Conservation (phyloP, 64 coral and sea anemone genomes). For the Actinia tenebrosa region DNA sequence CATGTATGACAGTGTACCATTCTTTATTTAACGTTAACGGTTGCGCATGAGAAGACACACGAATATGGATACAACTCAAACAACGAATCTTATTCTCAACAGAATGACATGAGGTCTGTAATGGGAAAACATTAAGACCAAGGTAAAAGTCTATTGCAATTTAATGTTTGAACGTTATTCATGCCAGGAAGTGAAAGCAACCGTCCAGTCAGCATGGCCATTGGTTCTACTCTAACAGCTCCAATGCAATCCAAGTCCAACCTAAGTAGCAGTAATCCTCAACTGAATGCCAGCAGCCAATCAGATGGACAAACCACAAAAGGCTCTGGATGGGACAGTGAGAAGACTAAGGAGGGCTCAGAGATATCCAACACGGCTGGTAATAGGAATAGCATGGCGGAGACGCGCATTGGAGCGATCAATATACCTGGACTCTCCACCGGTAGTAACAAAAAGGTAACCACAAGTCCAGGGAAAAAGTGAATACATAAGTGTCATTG, state of each 20-base stretch:
- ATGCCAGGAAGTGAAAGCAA: not conserved
- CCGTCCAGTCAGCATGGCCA: constrained; percentile 56
- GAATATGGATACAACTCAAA: too few relatives aligned
- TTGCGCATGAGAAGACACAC: too few relatives aligned
- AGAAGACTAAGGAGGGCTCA: constrained; percentile 34
- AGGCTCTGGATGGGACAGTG: constrained; percentile 38
- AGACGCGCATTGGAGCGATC: constrained; percentile 54
- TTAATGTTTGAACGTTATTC: not conserved
- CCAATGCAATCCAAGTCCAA: not conserved
- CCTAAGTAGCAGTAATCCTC: constrained; percentile 72
- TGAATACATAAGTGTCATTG: too few relatives aligned
- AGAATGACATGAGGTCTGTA: too few relatives aligned
- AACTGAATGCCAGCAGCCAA: constrained; percentile 61
- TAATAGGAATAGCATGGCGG: constrained; percentile 88
- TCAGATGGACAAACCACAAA: constrained; percentile 39
- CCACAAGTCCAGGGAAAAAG: too few relatives aligned
- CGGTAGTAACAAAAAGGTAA: constrained; percentile 72
- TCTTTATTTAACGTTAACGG: too few relatives aligned
- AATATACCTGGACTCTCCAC: constrained; percentile 52
- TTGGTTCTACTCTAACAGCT: constrained; percentile 11
- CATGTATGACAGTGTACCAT: too few relatives aligned
- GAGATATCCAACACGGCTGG: constrained; percentile 70
- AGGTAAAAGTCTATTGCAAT: too few relatives aligned
- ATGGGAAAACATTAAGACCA: too few relatives aligned
- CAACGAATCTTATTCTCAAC: too few relatives aligned